Evolutionary conservation across 2,888 invertebrate species (phyloP), one percentile per base, ranked within the genome.

Genomic region (Brachypterus glaber): DNA sequence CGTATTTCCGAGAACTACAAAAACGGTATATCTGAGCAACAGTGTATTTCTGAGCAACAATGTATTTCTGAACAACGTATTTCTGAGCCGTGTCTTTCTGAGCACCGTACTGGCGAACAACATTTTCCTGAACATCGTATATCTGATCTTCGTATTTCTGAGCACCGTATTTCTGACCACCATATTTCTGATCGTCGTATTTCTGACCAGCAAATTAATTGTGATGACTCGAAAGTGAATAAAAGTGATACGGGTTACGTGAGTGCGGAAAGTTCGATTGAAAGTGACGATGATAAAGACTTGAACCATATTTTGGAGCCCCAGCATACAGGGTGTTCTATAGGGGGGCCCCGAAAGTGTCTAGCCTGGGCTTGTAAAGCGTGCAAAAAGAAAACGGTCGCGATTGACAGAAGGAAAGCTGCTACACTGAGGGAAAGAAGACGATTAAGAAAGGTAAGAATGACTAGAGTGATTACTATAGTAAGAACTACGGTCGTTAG

Each of bases 321-420:
- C 56, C 16, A 39, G 17, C 63, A 60, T 33, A 54, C 58, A 17
- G 53, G 53, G 33, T 60, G 61, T 47, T 43, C 51, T 33, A 30
- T 47, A 39, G 47, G 45, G 41, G 69, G 70, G 4, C 77, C 77
- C 33, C 71, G 88, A 44, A 77, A 87, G 43, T 96, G 95, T 57
- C 71, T 96, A 26, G 77, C 93, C 8, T 96, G 95, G 95, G 95
- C 95, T 2, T 96, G 96, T 66, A 95, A 95, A 60, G 92, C 93
- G 1, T 95, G 95, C 68, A 95, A 95, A 66, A 83, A 91, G 69
- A 93, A 95, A 69, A 91, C 87, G 11, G 91, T 93, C 30, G 84
- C 92, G 1, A 87, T 96, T 5, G 97, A 98, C 68, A 73, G 97
- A 37, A 76, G 97, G 58, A 95, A 95, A 73, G 97, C 97, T 4